These are phyloP conservation scores for Plecturocebus donacophilus DNA, from an alignment of 2,113 vertebrate genomes.

Conservation along the genomic window DNA sequence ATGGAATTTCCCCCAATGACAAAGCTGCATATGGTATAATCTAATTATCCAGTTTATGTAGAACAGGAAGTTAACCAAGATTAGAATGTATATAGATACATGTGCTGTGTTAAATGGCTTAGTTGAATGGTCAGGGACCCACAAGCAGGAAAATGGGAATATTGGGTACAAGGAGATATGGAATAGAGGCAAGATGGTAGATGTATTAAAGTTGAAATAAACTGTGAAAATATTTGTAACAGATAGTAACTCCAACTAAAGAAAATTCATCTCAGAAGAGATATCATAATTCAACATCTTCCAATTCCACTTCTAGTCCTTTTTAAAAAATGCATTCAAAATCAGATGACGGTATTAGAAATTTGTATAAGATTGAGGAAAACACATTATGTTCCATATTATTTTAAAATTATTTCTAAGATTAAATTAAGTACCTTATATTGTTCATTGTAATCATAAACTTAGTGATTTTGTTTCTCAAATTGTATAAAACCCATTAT, in stretches of 20 bases:
- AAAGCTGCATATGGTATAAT: background rate
- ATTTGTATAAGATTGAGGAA: background rate
- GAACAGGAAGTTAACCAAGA: background rate
- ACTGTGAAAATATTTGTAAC: background rate
- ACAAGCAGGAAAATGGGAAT: background rate
- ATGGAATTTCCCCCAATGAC: background rate
- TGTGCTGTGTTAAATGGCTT: background rate
- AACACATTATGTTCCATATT: background rate
- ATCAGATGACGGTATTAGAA: background rate
- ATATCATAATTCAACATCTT: background rate
- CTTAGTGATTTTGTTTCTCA: background rate
- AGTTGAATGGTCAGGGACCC: background rate
- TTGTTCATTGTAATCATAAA: too few species aligned
- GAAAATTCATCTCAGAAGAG: background rate
- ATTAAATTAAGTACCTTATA: background rate
- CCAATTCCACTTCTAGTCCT: background rate
- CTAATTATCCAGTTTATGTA: background rate
- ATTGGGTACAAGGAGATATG: background rate
- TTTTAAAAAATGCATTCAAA: background rate
- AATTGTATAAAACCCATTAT: background rate
- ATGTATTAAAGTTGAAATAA: background rate
- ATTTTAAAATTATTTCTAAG: background rate
- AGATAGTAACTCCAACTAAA: background rate
- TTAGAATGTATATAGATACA: background rate
- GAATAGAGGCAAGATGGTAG: background rate